Base-by-base conservation (phyloP, 2,888 invertebrate genomes). In the Labia minor region DNA sequence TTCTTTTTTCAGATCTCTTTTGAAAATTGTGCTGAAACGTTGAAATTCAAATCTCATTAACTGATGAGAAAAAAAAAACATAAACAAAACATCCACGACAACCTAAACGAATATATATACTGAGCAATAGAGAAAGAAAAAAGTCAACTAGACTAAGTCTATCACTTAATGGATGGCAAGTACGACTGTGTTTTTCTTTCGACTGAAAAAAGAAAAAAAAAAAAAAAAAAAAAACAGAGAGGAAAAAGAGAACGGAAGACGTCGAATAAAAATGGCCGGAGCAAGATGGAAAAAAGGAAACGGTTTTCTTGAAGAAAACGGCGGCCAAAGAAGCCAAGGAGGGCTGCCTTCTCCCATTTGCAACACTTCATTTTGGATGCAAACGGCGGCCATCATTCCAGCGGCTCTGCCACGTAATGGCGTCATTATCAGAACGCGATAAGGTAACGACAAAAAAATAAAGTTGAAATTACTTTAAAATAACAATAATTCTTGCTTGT, bases 401-500 rank as follows among this genome's bases (percentile, higher is more conserved):
- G 16, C 14, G 49, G 16, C 49, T 49, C 49, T 14, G 49, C 49
- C 49, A 49, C 49, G 49, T 49, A 49, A 49, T 49, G 49, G 49
- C n/a, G 49, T 14, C 49, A 49, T 49, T 49, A 49, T 49, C 49
- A 49, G 49, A 49, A 49, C 49, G 49, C 49, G 49, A 49, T 49
- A 49, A 49, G 49, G 49, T 49, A 49, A 49, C 49, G 49, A 49
- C 49, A 49, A 49, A 49, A 33, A 49, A 49, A 49, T 49, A 49
- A 49, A 49, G 49, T 49, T 49, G 49, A 49, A 49, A 49, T 49
- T 49, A 49, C 49, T 49, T 49, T 49, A 49, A 49, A 49, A 49
- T 49, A 49, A 49, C 49, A 49, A 49, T 49, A 49, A 49, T 49
- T 49, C 49, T 49, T 26, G 26, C 26, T 49, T 49, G 49, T 14